Conservation (phyloP, 2,113 vertebrate genomes). For the Sula dactylatra region DNA sequence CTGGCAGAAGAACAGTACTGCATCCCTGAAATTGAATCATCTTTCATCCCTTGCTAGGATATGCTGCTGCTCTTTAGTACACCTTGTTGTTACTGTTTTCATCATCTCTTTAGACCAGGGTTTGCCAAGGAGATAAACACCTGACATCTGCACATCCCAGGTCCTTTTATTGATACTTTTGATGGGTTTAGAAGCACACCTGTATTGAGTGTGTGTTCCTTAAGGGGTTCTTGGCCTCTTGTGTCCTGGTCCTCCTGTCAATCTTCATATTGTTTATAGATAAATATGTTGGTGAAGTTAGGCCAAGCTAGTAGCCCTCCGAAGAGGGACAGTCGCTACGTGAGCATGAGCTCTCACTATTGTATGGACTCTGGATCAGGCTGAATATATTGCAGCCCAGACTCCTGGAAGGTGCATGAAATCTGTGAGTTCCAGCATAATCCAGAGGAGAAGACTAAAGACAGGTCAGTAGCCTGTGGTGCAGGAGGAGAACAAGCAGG, state of each 20-base stretch:
- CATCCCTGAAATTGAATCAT: not conserved
- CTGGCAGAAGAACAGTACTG: not conserved
- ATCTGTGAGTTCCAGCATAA: not conserved
- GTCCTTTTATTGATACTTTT: not conserved
- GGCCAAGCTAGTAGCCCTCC: not conserved
- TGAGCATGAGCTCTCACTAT: not conserved
- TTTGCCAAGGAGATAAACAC: not conserved
- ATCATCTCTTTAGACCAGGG: not conserved
- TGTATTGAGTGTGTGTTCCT: not conserved
- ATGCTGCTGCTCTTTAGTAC: not conserved
- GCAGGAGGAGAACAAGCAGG: not conserved
- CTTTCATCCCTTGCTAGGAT: not conserved
- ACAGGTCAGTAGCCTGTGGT: not conserved
- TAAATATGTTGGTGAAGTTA: not conserved
- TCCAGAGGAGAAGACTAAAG: not conserved
- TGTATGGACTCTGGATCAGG: not conserved
- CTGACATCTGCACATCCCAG: not conserved
- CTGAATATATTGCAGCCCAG: not conserved
- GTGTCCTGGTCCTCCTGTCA: not conserved
- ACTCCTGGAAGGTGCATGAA: not conserved
- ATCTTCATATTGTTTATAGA: not conserved
- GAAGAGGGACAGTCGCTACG: rapidly evolving
- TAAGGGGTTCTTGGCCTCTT: not conserved
- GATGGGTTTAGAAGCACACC: not conserved
- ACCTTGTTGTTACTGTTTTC: not conserved